These are phyloP conservation scores for Crotalus viridis DNA, from an alignment of 2,113 vertebrate species.

Conservation along the genomic window DNA sequence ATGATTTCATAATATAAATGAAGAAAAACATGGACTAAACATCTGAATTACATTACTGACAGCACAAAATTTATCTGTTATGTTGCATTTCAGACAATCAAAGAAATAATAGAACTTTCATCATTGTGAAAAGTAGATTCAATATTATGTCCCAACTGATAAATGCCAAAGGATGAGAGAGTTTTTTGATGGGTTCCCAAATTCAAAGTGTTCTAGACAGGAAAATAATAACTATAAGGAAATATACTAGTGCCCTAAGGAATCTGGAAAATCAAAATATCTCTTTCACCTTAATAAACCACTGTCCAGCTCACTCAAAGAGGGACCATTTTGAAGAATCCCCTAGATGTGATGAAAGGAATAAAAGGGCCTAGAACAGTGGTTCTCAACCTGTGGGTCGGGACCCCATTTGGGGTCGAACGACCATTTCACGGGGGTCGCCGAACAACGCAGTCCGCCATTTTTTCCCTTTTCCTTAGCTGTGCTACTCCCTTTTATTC, in stretches of 20 bases:
- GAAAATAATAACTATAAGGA: constrained; percentile 40
- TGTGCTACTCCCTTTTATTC: too few relatives aligned
- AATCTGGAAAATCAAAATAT: constrained; percentile 59
- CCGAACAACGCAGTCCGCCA: too few relatives aligned
- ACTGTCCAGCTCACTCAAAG: constrained; percentile 73
- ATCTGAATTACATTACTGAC: constrained; percentile 1
- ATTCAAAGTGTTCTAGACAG: not conserved
- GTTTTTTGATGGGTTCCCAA: not conserved
- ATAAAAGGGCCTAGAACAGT: constrained; percentile 66
- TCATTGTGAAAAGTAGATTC: not conserved
- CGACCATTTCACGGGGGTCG: too few relatives aligned
- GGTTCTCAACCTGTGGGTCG: too few relatives aligned
- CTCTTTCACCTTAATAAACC: constrained; percentile 72
- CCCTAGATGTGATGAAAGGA: too few relatives aligned
- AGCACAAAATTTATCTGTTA: not conserved
- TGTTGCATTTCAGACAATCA: not conserved
- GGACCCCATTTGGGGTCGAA: too few relatives aligned
- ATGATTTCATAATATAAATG: not conserved
- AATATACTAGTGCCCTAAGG: constrained; percentile 48
- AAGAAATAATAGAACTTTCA: not conserved
- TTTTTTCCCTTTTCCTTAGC: too few relatives aligned
- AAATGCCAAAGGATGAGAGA: not conserved
- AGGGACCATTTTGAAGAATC: constrained; percentile 72
- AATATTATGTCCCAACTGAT: constrained; percentile 2
- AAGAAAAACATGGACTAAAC: not conserved